Percentiles rank a stretch among this genome's conserved stretches.
Evolutionary conservation across 2,113 vertebrate species (phyloP).

Genomic region (Lepisosteus oculatus): DNA sequence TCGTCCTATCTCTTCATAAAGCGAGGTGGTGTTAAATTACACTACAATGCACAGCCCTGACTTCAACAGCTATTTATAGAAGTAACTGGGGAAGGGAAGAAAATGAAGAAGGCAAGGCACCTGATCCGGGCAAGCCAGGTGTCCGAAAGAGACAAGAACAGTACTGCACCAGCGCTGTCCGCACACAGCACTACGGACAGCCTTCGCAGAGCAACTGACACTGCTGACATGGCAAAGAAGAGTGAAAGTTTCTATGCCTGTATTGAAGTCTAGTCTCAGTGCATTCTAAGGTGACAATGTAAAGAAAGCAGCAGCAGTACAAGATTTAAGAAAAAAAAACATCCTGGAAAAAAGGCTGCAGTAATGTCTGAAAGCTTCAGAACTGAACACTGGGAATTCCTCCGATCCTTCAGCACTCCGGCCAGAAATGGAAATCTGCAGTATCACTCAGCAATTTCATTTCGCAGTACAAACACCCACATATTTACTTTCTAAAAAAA

Average conservation of each 20-base stretch:
- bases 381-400: constrained; percentile 18
- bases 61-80: constrained; percentile 42
- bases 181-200: too few species aligned
- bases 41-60: constrained; percentile 33
- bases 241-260: too few species aligned
- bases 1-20: constrained; percentile 21
- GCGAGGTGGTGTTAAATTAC: constrained; percentile 19
- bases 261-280: too few species aligned
- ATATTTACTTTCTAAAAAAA: constrained; percentile 15
- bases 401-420: constrained; percentile 21
- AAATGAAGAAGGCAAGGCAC: not conserved
- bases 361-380: not conserved
- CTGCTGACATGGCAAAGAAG: too few species aligned
- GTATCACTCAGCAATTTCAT: constrained; percentile 32
- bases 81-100: constrained; percentile 27
- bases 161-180: too few species aligned
- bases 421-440: constrained; percentile 28
- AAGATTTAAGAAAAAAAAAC: too few species aligned
- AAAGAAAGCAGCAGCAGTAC: too few species aligned
- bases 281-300: too few species aligned
- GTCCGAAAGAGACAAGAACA: too few species aligned
- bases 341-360: too few species aligned
- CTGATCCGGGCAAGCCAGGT: not conserved
- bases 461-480: constrained; percentile 35
- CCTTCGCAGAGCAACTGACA: too few species aligned